Percentiles rank a stretch among this genome's conserved stretches.
Conservation (phyloP, 2,113 vertebrate species). For the Callopanchax toddi region DNA sequence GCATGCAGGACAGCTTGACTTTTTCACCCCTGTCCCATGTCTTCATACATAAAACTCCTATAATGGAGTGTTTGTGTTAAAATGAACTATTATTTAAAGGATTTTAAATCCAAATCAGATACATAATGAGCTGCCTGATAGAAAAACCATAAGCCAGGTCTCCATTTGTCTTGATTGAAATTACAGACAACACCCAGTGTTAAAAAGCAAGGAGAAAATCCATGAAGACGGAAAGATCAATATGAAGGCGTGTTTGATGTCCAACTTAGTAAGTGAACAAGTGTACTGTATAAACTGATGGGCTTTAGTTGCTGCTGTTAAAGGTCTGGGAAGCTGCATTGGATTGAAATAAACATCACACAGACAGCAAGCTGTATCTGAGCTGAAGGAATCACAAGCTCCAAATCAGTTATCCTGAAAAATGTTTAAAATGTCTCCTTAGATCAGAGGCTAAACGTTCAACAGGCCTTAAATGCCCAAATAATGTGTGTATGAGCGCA, state of each 20-base stretch:
- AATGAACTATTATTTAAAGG: too few relatives aligned
- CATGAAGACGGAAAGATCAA: background rate
- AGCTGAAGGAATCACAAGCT: background rate
- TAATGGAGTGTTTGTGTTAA: too few relatives aligned
- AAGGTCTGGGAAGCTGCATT: background rate
- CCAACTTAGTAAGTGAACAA: background rate
- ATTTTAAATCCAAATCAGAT: background rate
- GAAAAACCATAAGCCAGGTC: background rate
- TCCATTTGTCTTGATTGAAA: background rate
- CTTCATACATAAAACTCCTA: too few relatives aligned
- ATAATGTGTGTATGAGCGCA: too few relatives aligned
- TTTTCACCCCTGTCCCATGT: too few relatives aligned
- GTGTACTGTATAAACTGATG: background rate
- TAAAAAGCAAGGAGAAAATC: background rate
- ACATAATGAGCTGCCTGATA: too few relatives aligned
- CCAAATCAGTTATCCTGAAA: background rate
- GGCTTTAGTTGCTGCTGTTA: background rate
- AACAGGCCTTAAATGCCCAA: too few relatives aligned
- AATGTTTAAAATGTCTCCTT: background rate
- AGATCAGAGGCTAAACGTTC: background rate
- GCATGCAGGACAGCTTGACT: too few relatives aligned
- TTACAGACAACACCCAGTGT: background rate
- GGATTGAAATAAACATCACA: background rate
- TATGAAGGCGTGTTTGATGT: background rate
- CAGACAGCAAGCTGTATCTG: background rate